Conservation (phyloP, 2,888 invertebrate genomes). For the Limnephilus rhombicus region DNA sequence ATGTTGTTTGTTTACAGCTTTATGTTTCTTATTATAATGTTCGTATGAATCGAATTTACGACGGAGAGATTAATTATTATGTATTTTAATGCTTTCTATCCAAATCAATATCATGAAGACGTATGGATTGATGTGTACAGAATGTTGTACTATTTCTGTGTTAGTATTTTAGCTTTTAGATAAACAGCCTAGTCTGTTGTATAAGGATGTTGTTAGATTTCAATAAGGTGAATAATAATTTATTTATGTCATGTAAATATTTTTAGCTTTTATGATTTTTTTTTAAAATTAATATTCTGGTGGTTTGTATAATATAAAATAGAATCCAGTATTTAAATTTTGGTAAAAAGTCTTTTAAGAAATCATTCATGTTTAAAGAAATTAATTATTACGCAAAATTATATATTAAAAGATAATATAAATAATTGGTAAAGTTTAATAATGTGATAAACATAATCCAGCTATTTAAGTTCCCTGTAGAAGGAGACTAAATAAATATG, state of each 20-base stretch:
- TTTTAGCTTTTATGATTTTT: conserved; percentile 3
- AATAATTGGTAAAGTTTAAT: conserved; percentile 54
- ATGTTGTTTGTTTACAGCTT: conserved; percentile 8
- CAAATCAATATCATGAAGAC: conserved; percentile 16
- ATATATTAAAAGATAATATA: conserved; percentile 60
- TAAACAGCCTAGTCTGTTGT: conserved; percentile 52
- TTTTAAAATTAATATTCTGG: conserved; percentile 44
- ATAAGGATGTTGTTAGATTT: conserved; percentile 43
- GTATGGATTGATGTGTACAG: conserved; percentile 45
- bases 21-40: conserved; percentile 26
- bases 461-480: conserved; percentile 44
- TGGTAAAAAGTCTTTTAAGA: conserved; percentile 48
- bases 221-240: conserved; percentile 53
- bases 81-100: conserved; percentile 2
- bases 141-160: conserved; percentile 50
- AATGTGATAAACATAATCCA: conserved; percentile 58
- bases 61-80: background rate
- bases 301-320: conserved; percentile 57
- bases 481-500: conserved; percentile 41
- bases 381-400: conserved; percentile 60
- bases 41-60: conserved; percentile 5
- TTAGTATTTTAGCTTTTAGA: conserved; percentile 43
- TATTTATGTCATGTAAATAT: conserved; percentile 57
- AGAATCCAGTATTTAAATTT: conserved; percentile 56
- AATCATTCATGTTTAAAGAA: conserved; percentile 53